Conservation (phyloP, 2,113 vertebrate species). For the Pica pica region DNA sequence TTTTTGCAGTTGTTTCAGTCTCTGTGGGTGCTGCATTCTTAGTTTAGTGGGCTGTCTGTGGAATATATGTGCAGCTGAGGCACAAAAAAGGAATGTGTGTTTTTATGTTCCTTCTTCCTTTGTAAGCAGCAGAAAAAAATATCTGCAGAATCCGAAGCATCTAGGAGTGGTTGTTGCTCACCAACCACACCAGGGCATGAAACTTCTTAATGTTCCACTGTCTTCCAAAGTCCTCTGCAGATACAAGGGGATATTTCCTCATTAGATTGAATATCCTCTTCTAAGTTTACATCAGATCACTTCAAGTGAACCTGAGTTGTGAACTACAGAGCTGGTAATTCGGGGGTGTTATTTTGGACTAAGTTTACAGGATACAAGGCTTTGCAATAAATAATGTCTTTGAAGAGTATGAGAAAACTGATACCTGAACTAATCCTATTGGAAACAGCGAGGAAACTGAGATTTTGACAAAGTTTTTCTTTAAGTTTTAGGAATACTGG, state of each 20-base stretch:
- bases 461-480: neutral
- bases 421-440: neutral
- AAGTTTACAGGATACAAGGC: neutral
- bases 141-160: neutral
- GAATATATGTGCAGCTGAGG: neutral
- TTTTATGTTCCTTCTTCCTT: neutral
- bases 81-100: neutral
- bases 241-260: neutral
- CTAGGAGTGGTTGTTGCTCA: neutral
- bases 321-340: neutral
- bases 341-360: neutral
- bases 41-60: neutral
- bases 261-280: neutral
- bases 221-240: neutral
- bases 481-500: neutral
- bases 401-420: neutral
- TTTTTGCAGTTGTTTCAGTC: neutral
- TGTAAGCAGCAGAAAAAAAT: neutral
- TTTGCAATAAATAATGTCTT: neutral
- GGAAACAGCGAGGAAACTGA: neutral
- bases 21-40: neutral
- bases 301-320: neutral
- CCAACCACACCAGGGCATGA: neutral
- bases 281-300: neutral
- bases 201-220: neutral